phyloP scores from a whole-genome alignment of 30 jellyfish, hydroid and myxozoan species.

The Pelagia noctiluca region DNA sequence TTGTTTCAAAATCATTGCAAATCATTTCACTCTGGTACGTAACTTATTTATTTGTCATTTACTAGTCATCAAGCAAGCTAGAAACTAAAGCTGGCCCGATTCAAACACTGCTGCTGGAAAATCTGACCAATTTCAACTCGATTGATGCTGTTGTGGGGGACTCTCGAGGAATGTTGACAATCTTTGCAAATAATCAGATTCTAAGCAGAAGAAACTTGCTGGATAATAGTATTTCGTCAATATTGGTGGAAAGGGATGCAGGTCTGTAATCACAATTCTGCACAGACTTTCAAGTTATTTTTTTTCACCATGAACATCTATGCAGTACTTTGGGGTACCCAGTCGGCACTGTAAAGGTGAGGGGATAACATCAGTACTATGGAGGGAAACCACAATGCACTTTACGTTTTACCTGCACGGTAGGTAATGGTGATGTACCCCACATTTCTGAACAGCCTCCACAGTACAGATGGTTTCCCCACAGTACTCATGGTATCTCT shows the following conservation, averaged over 20 bases:
- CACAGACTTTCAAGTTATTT: no score
- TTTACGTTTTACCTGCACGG: no score
- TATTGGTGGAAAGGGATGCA: conserved; percentile 70
- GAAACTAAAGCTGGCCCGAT: conserved; percentile 96
- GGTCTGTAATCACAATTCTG: conserved; percentile 19
- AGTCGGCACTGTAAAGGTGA: no score
- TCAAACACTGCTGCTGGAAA: conserved; percentile 65
- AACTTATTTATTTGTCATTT: neutral
- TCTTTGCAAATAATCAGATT: conserved; percentile 84
- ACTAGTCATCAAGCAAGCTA: conserved; percentile 31
- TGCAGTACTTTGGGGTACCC: no score
- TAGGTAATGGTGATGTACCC: no score
- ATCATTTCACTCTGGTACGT: neutral
- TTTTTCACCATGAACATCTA: no score
- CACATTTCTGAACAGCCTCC: no score
- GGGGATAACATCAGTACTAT: no score
- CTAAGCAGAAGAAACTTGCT: conserved; percentile 73
- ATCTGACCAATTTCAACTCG: conserved; percentile 78
- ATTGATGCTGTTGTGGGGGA: conserved; percentile 79
- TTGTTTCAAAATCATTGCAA: neutral
- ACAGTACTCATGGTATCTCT: no score
- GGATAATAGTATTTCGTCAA: conserved; percentile 62
- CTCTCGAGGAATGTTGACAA: conserved; percentile 85
- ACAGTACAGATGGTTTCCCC: no score
- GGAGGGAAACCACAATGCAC: no score